Evolutionary conservation across 2,113 vertebrate genomes (phyloP).

Genomic region (Oriolus oriolus): DNA sequence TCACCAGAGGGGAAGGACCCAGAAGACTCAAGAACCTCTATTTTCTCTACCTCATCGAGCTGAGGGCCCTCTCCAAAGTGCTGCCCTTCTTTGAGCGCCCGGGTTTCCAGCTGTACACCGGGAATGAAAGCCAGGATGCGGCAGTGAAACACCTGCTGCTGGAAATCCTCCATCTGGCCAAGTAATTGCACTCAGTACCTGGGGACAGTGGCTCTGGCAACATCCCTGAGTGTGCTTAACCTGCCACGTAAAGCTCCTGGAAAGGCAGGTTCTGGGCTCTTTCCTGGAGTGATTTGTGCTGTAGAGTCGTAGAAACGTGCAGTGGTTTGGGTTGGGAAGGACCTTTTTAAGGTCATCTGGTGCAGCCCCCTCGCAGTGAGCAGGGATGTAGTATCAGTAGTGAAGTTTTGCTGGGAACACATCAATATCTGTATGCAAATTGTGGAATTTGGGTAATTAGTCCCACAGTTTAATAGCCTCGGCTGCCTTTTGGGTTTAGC

Average conservation of each 20-base stretch:
- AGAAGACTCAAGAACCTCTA: conserved; percentile 90
- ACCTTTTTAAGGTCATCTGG: not conserved
- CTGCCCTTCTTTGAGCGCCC: conserved; percentile 86
- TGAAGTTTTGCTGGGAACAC: not conserved
- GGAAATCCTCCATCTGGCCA: conserved; percentile 82
- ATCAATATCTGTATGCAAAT: not conserved
- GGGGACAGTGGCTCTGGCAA: not conserved
- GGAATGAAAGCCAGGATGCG: conserved; percentile 72
- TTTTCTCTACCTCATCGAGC: conserved; percentile 91
- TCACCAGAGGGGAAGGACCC: conserved; percentile 87
- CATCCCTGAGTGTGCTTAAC: not conserved
- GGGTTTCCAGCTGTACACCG: conserved; percentile 83
- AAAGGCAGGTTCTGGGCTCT: not conserved
- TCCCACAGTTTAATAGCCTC: not conserved
- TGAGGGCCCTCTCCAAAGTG: conserved; percentile 87
- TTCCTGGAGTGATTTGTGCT: not conserved
- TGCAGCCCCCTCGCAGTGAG: not conserved
- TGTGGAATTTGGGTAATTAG: not conserved
- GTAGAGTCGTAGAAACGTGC: not conserved
- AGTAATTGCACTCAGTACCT: conserved; percentile 65
- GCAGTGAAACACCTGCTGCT: conserved; percentile 78
- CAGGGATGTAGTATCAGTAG: not conserved
- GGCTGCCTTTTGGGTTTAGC: not conserved
- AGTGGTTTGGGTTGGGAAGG: not conserved
- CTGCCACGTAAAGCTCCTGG: not conserved